phyloP scores from a whole-genome alignment of 2,888 invertebrate genomes.

The Sylvicola cinctus region DNA sequence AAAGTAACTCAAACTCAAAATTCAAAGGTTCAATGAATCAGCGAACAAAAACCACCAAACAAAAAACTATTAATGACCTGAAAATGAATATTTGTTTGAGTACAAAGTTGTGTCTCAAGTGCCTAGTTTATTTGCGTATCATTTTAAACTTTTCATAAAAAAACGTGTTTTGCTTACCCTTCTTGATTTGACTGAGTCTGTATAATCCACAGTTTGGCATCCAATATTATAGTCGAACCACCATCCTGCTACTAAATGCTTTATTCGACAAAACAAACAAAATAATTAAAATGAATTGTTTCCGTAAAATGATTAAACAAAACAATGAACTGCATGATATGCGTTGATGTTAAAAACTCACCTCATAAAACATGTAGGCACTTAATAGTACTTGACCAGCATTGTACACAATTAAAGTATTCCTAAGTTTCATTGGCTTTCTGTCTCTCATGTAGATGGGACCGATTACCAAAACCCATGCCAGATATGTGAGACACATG shows the following conservation, averaged over 20 bases:
- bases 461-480: conserved; percentile 57
- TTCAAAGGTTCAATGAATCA: no score
- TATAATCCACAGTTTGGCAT: conserved; percentile 91
- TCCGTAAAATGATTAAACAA: neutral
- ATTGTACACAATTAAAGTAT: conserved; percentile 65
- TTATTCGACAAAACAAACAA: conserved; percentile 12
- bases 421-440: conserved; percentile 65
- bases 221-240: conserved; percentile 74
- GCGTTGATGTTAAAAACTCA: no score
- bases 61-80: no score
- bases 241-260: conserved; percentile 88
- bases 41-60: no score
- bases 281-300: neutral
- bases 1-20: no score
- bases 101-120: no score
- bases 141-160: no score
- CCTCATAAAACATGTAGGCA: conserved; percentile 79
- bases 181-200: conserved; percentile 59
- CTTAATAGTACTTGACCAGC: conserved; percentile 78
- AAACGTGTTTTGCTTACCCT: no score
- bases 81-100: no score
- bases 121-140: no score
- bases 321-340: neutral
- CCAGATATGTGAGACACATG: conserved; percentile 56
- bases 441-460: conserved; percentile 73